A percentile compares a stretch with the other conserved stretches of the same genome.
Evolutionary conservation across 2,888 invertebrate species (phyloP).

Genomic region (Troglohyphantes excavatus): DNA sequence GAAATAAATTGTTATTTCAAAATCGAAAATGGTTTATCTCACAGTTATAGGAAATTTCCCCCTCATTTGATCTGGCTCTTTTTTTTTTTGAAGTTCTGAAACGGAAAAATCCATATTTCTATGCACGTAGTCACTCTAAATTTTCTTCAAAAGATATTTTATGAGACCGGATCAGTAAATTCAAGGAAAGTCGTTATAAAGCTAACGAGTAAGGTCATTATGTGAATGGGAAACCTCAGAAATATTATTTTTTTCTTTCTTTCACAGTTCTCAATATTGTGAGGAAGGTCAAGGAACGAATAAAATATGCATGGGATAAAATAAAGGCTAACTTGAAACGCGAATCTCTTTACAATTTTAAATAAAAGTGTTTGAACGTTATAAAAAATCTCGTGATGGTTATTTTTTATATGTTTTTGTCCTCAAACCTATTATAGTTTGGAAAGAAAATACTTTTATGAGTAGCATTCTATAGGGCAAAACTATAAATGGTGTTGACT

Average conservation of each 20-base stretch:
- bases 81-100: conserved; percentile 24
- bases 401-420: not conserved
- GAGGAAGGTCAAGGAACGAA: conserved; percentile 43
- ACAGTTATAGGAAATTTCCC: conserved; percentile 61
- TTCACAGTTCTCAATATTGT: conserved; percentile 32
- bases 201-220: conserved; percentile 63
- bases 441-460: not conserved
- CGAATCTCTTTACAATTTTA: not conserved
- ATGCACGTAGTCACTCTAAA: conserved; percentile 4
- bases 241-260: conserved; percentile 32
- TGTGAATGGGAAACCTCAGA: conserved; percentile 58
- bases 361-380: conserved; percentile 25
- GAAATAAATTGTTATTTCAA: conserved; percentile 64
- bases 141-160: conserved; percentile 37
- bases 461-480: too few relatives aligned
- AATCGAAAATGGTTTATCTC: conserved; percentile 44
- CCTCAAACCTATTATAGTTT: not conserved
- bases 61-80: conserved; percentile 43
- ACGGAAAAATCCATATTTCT: conserved; percentile 29
- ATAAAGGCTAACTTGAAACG: conserved; percentile 26
- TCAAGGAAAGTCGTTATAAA: conserved; percentile 54
- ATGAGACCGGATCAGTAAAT: conserved; percentile 25
- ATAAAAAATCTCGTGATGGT: not conserved
- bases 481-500: too few relatives aligned
- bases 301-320: conserved; percentile 54